Base-by-base conservation (phyloP, 2,113 vertebrate species). In the Brachypodius melanocephalos region DNA sequence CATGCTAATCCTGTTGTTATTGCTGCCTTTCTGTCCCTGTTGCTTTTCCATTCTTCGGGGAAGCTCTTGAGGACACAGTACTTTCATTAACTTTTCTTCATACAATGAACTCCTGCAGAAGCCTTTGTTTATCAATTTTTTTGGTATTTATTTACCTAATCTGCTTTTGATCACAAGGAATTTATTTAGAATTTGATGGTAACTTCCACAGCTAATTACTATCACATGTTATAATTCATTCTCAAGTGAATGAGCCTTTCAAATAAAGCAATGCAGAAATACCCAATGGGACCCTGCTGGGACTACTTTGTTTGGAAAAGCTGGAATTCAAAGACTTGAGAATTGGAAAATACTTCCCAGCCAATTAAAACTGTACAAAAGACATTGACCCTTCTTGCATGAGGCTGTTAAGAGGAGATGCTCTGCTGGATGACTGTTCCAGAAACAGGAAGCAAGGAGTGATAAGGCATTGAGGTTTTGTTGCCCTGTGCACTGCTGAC, bases 121-220 rank as follows among this genome's bases (percentile, higher is more conserved):
- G 78, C 29, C 7, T 92, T 89, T 94, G 38, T 94, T 82, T 91
- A 57, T 79, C 34, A 94, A 19, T 78, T 72, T 46, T 71, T 90
- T 92, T 84, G 31, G 24, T 85, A 91, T 93, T 93, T 91, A 54
- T 85, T 91, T 94, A 54, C 65, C 40, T 73, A 82, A 87, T 87
- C 72, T 40, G 49, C 61, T 49, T 85, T 85, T 92, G 68, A 92
- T 91, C 57, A 52, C 42, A 68, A 75, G 31, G 59, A 88, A 75
- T 77, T 94, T 90, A 80, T 92, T 90, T 89, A 59, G 14, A 45
- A 85, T 68, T 82, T 78, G 46, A 42, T 87, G 65, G 71, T 20
- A 65, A 65, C 29, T 89, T 87, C 66, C 0, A 0, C 26, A 91
- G 32, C 62, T 92, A 89, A 86, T 89, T 95, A 45, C 54, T 80